A percentile compares a stretch with the other conserved stretches of the same genome.
These are phyloP conservation scores for Anniella stebbinsi DNA, from an alignment of 2,797 vertebrate genomes.

Conservation along the genomic window DNA sequence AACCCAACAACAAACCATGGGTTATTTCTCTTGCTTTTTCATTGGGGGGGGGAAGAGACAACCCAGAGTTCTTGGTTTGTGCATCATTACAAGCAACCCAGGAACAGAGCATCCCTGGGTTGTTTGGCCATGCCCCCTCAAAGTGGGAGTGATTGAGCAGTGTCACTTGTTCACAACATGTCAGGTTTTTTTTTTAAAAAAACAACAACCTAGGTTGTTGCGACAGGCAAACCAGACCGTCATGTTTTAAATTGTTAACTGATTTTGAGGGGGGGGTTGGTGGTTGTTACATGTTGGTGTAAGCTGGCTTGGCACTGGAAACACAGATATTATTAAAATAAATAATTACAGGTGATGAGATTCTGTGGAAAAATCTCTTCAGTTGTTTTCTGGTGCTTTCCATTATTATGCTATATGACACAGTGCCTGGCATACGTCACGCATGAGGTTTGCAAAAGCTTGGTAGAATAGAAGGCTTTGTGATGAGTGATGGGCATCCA, in stretches of 20 bases:
- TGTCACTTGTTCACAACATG: too few relatives aligned
- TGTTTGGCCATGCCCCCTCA: too few relatives aligned
- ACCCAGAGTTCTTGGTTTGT: too few relatives aligned
- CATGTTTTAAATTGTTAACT: background rate
- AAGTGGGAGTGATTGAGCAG: too few relatives aligned
- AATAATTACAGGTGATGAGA: background rate
- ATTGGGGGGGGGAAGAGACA: too few relatives aligned
- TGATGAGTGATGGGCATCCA: slow-evolving; percentile 51
- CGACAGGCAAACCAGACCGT: too few relatives aligned
- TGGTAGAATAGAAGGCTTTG: slow-evolving; percentile 22
- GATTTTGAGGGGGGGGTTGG: background rate
- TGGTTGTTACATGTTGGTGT: background rate
- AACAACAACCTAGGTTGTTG: too few relatives aligned
- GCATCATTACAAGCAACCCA: too few relatives aligned
- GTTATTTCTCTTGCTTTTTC: too few relatives aligned
- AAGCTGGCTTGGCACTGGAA: background rate
- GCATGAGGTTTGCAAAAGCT: slow-evolving; percentile 33
- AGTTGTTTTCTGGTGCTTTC: slow-evolving; percentile 30
- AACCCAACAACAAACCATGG: too few relatives aligned
- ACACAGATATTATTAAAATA: background rate
- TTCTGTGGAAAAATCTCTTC: background rate
- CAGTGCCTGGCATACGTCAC: slow-evolving; percentile 23
- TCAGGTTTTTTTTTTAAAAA: too few relatives aligned
- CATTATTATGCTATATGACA: slow-evolving; percentile 27
- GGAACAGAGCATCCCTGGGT: too few relatives aligned